A percentile compares a stretch with the other conserved stretches of the same genome.
phyloP scores from a whole-genome alignment of 2,888 invertebrate genomes.

The Idaea aversata region DNA sequence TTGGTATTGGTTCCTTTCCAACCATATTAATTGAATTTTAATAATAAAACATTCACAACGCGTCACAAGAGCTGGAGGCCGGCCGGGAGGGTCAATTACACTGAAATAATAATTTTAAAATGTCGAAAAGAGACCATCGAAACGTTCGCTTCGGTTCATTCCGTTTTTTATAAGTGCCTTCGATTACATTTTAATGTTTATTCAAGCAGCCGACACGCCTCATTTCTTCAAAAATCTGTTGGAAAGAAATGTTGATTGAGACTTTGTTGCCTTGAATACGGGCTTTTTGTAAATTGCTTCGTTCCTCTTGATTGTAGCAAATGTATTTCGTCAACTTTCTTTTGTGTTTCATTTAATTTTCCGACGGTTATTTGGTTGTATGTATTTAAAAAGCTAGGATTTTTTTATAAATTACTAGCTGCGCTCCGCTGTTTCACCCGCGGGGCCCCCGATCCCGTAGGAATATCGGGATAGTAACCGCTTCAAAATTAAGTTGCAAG shows the following conservation, averaged over 20 bases:
- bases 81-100: not conserved
- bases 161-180: not conserved
- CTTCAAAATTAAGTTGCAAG: no score
- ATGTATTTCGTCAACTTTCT: not conserved
- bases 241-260: not conserved
- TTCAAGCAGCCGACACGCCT: not conserved
- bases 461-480: no score
- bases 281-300: not conserved
- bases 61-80: not conserved
- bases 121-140: not conserved
- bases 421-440: no score
- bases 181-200: not conserved
- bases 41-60: not conserved
- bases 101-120: not conserved
- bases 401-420: no score
- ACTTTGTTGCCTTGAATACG: conserved; percentile 1
- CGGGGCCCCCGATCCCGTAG: no score
- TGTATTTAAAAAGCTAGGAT: no score
- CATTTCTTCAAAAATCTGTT: not conserved
- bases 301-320: not conserved
- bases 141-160: not conserved
- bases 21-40: not conserved
- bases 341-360: not conserved
- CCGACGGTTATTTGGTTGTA: not conserved
- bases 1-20: not conserved